Conservation (phyloP, 2,113 vertebrate species). For the Odocoileus hemionus region DNA sequence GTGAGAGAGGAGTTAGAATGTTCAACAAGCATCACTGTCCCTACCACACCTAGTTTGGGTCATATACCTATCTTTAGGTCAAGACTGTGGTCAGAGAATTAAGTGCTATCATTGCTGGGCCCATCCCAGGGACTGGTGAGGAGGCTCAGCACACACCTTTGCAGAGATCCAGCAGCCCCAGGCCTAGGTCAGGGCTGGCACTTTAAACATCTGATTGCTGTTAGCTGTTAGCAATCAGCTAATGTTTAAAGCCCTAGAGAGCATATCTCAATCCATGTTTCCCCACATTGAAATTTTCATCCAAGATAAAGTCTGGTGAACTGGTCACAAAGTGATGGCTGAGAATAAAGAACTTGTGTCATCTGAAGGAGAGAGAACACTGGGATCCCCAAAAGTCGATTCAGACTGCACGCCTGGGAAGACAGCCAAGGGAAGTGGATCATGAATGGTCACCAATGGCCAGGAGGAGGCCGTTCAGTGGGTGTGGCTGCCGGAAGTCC, state of each 20-base stretch:
- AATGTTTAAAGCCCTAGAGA: background rate
- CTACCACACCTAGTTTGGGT: background rate
- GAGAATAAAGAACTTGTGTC: constrained; percentile 6
- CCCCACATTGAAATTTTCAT: background rate
- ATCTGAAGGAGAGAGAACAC: constrained; percentile 14
- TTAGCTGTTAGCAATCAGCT: background rate
- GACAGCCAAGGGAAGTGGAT: background rate
- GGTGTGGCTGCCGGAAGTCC: background rate
- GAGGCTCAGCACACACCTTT: background rate
- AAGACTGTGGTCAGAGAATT: background rate
- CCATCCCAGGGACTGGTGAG: background rate
- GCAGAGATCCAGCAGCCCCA: background rate
- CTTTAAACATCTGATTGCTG: background rate
- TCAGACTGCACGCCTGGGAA: constrained; percentile 20
- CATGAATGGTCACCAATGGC: background rate
- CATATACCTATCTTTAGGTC: background rate
- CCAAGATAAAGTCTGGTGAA: background rate
- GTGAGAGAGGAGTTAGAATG: background rate
- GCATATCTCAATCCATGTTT: background rate
- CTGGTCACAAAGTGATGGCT: background rate
- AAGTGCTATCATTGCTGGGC: background rate
- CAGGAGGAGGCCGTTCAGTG: background rate
- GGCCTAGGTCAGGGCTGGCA: background rate
- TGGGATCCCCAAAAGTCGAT: background rate
- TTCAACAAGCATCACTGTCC: background rate